A percentile compares a stretch with the other conserved stretches of the same genome.
These are phyloP conservation scores for Galbula dea DNA, from an alignment of 2,113 vertebrate species.

Conservation along the genomic window DNA sequence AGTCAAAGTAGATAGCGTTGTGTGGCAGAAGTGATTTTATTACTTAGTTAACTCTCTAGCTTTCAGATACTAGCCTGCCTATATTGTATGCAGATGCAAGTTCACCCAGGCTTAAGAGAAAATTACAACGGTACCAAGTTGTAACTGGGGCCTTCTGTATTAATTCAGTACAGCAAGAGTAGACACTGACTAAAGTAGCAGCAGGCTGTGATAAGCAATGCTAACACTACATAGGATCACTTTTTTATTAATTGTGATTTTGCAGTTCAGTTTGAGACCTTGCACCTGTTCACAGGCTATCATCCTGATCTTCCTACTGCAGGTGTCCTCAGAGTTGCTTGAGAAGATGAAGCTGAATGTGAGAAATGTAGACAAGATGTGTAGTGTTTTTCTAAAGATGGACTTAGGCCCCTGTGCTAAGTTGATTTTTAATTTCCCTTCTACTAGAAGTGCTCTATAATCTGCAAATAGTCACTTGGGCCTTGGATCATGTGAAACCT, in stretches of 20 bases:
- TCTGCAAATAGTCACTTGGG: background rate
- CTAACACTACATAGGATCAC: background rate
- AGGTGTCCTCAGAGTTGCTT: background rate
- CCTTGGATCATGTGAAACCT: background rate
- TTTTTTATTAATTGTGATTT: background rate
- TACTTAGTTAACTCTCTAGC: background rate
- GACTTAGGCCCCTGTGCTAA: background rate
- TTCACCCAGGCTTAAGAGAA: background rate
- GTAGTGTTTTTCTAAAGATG: background rate
- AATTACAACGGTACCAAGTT: background rate
- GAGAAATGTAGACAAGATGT: background rate
- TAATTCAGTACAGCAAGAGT: background rate
- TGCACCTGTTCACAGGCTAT: background rate
- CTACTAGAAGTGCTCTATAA: background rate
- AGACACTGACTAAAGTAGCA: background rate
- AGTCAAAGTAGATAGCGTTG: no score
- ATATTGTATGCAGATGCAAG: background rate
- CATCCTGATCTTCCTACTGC: background rate
- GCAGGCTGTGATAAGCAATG: background rate
- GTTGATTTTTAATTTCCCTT: background rate
- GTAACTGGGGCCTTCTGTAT: background rate
- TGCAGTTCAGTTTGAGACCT: background rate
- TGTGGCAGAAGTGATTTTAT: background rate
- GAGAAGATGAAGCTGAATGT: background rate
- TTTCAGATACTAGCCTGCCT: background rate